Evolutionary conservation across 2,888 invertebrate genomes (phyloP), one percentile per base, ranked within the genome.

Genomic region (Acronicta alni): DNA sequence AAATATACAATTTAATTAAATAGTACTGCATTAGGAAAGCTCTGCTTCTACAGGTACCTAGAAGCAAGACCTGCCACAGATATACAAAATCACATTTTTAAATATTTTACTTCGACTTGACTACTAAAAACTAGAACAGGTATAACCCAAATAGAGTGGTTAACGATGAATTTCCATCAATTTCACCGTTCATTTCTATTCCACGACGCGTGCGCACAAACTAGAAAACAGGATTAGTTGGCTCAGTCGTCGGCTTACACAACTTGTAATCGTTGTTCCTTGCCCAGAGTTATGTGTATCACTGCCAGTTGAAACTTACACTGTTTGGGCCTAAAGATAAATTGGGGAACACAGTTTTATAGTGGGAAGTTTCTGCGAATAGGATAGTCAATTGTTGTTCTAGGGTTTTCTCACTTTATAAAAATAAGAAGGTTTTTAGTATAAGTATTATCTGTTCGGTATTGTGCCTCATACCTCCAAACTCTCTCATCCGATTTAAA

Each of bases 241-340:
- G 64, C 59, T 76, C 53, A 60, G 49, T 39, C 46, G 53, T 30
- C 53, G 38, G 56, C 41, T 72, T 60, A 76, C 59, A 48, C 46
- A 54, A 68, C 48, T 68, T 73, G 69, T 76, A 68, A 76, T 76
- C 69, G 59, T 41, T 20, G 59, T 43, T 54, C 32, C 51, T 68
- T 42, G 42, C 30, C 46, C 58, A 48, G 37, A 67, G 54, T 37
- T 56, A 64, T 54, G 47, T 45, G 70, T 68, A 58, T 61, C 64
- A 30, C 41, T 47, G 42, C 26, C 55, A 32, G 48, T 43, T 43
- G 44, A 20, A 59, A 49, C 54, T 65, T 62, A 20, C 37, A 42
- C 18, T 44, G 47, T 45, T 61, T 42, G 17, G 18, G n/a, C 18
- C 18, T 26, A 8, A 9, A 38, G 23, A 57, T 72, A 57, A 39